Base-by-base conservation (phyloP, 53 echinoderm and acorn worm species). In the Paelopatides confundens region DNA sequence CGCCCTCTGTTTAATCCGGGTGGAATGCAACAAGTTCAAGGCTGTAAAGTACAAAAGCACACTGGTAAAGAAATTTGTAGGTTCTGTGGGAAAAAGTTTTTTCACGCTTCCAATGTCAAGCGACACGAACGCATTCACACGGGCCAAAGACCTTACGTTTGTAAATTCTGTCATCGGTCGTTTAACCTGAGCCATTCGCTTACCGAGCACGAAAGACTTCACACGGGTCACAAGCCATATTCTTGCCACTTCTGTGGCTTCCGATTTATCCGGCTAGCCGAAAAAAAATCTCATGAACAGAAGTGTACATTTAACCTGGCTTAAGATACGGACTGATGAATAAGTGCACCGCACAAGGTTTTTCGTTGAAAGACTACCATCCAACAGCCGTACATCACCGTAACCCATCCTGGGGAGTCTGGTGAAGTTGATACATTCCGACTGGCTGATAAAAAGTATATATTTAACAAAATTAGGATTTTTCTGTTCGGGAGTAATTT, bases 121-220 rank as follows among this genome's bases (percentile, higher is more conserved):
- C 39, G 74, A 39, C 74, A 74, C 13, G 74, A 74, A 74, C 74
- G 24, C 28, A 74, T 74, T 39, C 74, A 74, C 46, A 74, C 74
- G 4, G 74, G 74, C 40, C 74, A 39, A 28, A 74, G 40, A 18
- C 74, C 74, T 4, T 74, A n/a, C 40, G 26, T 46, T 28, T 74
- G 74, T 35, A 74, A 74, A 27, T 74, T 74, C 37, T 74, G 74
- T 28, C 10, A 4, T 46, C 39, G 46, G 18, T 40, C 39, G 39
- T 74, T 74, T 40, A 74, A 39, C 26, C 74, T 40, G 26, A 74
- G 74, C 29, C 39, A 74, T 23, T 40, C 74, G 3, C 74, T 74
- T 0, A 39, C 12, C 0, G 74, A 74, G 29, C 74, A 74, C 29
- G 74, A 74, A 11, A 37, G 74, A 28, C 39, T 74, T 1, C 74